Base-by-base conservation (phyloP, 2,113 vertebrate genomes). In the Helogale parvula region DNA sequence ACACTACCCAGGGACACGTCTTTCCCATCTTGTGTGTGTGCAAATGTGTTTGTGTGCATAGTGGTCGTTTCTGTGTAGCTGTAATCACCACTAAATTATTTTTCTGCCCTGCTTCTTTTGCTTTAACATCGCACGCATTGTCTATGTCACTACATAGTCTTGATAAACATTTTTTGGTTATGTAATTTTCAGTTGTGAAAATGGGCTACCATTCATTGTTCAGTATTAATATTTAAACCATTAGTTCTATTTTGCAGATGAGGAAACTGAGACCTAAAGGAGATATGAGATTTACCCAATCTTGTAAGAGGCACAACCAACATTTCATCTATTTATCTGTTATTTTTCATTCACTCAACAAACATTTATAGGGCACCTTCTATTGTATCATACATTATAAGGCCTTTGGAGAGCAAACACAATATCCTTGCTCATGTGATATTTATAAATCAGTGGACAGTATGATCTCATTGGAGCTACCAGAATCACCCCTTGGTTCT, bases 221-320 rank as follows among this genome's bases (percentile, higher is more conserved):
- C 41, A 60, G n/a, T 35, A 50, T 57, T 88, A 25, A 35, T 57
- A 54, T 76, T 86, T 76, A 93, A 47, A 81, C 21, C 52, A 5
- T 77, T 57, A 15, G 82, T 91, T 94, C 31, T 7, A 25, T 57
- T 95, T 95, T 96, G 54, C 72, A 77, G 35, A 76, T 54, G 69
- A 93, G 57, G 31, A 96, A 68, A 50, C 54, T 54, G 77, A 90
- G 69, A 29, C 45, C 31, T 57, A 23, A 6, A 69, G 85, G 54
- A 76, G 15, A n/a, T 83, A 52, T 1, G 17, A 63, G 95, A 79
- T 45, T 68, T 38, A 66, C 54, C 17, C 80, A 87, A 4, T 12
- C 80, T 80, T 41, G 88, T 54, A 90, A 89, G 52, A 54, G 77
- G 41, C 29, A 38, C 17, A 41, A 68, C n/a, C 12, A 35, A 3